Conservation (phyloP, 2,888 invertebrate genomes). For the Agapostemon virescens region DNA sequence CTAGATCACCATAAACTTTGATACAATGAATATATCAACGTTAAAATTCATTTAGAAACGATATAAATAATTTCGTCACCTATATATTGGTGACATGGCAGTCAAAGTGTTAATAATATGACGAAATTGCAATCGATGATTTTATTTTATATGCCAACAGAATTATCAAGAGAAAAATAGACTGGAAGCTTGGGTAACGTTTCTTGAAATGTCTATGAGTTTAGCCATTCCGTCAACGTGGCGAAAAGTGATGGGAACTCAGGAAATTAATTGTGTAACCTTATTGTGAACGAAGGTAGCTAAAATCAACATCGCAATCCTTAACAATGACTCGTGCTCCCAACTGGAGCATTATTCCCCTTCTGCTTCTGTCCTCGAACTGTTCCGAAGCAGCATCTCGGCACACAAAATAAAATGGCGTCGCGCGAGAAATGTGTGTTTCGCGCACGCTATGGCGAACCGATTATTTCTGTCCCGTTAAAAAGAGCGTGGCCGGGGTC, state of each 20-base stretch:
- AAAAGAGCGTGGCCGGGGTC: slow-evolving; percentile 50
- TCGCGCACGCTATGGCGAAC: slow-evolving; percentile 28
- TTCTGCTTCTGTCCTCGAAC: slow-evolving; percentile 12
- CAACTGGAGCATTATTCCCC: slow-evolving; percentile 3
- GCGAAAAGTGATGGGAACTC: neutral
- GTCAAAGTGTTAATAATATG: no score
- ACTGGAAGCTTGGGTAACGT: neutral
- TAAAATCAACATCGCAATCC: neutral
- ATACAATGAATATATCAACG: no score
- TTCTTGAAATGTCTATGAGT: neutral
- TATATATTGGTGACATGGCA: no score
- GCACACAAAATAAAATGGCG: slow-evolving; percentile 30
- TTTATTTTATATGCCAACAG: neutral
- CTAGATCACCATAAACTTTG: no score
- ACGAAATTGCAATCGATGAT: neutral
- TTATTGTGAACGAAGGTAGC: neutral
- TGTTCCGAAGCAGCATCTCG: slow-evolving; percentile 24
- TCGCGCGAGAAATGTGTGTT: slow-evolving; percentile 30
- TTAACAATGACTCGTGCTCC: slow-evolving; percentile 29
- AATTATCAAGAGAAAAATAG: neutral
- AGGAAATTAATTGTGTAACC: neutral
- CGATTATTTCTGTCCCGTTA: slow-evolving; percentile 63
- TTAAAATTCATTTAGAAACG: no score
- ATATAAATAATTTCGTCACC: no score
- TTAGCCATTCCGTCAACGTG: neutral